Base-by-base conservation (phyloP, 64 coral and sea anemone genomes). In the Montipora capricornis region DNA sequence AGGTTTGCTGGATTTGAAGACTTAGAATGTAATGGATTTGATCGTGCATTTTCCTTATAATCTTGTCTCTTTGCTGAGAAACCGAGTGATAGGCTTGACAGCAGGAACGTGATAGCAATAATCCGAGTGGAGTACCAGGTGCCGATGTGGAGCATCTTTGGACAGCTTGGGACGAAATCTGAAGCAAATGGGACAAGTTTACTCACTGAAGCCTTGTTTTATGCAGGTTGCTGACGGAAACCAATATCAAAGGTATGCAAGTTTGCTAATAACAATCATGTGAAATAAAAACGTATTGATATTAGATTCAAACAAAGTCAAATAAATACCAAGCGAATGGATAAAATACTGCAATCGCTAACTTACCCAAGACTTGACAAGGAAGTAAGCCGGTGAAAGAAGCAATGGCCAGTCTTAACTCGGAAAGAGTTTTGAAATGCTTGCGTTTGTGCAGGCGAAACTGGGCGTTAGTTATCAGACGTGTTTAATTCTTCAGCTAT, bases 191-290 rank as follows among this genome's bases (percentile, higher is more conserved):
- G 71, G 16, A 84, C 68, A 26, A 6, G 17, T 50, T 47, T 50
- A 24, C 8, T n/a, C 44, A 71, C 47, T 61, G 10, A 50, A 70
- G 3, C 66, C 44, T 64, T 17, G 64, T 86, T 86, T 50, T 86
- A 86, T 86, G 66, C 82, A 48, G 37, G 66, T 9, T 47, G 20
- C 47, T 51, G 47, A 17, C 19, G 5, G 8, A 29, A 26, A 49
- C 82, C 82, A 86, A 86, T 86, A 86, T 86, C 67, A 71, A 20
- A 71, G 82, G 82, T 71, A 86, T 86, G 62, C 49, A 73, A 12
- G 37, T 71, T 86, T 86, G 15, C 67, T 44, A 73, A 44, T 68
- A 70, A 46, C 82, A 50, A 29, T 15, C 49, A 47, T 45, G 45
- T 86, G 46, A 70, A 86, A 49, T 71, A 22, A 86, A 84, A 71